These are phyloP conservation scores for Lepus townsendii DNA, from an alignment of 2,797 vertebrate genomes.

Conservation along the genomic window DNA sequence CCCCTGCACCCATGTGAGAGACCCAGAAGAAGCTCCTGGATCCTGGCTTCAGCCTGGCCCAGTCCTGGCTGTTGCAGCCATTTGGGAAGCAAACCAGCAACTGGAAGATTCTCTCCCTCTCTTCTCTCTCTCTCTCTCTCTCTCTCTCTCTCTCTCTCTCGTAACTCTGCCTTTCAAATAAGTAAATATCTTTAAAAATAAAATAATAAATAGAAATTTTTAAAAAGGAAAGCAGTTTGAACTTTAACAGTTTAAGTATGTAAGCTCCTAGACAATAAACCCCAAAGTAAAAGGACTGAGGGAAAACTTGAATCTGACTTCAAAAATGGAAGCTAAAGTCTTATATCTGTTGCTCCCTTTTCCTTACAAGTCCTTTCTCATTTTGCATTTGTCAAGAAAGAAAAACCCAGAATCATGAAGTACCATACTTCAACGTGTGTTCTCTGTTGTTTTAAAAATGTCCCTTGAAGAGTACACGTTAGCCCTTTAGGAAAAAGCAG, in stretches of 20 bases:
- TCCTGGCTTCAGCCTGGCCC: too few relatives aligned
- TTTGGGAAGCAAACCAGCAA: too few relatives aligned
- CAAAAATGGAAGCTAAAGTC: slow-evolving; percentile 9
- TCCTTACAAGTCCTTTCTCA: neutral
- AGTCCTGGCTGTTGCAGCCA: too few relatives aligned
- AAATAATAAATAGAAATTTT: too few relatives aligned
- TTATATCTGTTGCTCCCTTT: slow-evolving; percentile 1
- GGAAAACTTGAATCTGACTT: slow-evolving; percentile 51
- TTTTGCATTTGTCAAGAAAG: slow-evolving; percentile 53
- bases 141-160: too few relatives aligned
- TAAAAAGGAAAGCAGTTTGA: neutral
- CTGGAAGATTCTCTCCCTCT: too few relatives aligned
- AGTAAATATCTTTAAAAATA: too few relatives aligned
- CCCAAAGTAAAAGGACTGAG: slow-evolving; percentile 49
- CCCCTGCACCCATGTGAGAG: too few relatives aligned
- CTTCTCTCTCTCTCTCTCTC: too few relatives aligned
- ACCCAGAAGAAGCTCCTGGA: too few relatives aligned
- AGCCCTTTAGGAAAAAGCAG: neutral
- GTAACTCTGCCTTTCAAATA: too few relatives aligned
- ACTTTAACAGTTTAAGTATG: slow-evolving; percentile 22
- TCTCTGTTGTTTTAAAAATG: neutral
- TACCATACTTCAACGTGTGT: neutral
- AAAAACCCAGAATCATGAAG: neutral
- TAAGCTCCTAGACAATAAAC: slow-evolving; percentile 58
- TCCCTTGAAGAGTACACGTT: neutral